Conservation (phyloP, 2,113 vertebrate species). For the Amphiprion percula region DNA sequence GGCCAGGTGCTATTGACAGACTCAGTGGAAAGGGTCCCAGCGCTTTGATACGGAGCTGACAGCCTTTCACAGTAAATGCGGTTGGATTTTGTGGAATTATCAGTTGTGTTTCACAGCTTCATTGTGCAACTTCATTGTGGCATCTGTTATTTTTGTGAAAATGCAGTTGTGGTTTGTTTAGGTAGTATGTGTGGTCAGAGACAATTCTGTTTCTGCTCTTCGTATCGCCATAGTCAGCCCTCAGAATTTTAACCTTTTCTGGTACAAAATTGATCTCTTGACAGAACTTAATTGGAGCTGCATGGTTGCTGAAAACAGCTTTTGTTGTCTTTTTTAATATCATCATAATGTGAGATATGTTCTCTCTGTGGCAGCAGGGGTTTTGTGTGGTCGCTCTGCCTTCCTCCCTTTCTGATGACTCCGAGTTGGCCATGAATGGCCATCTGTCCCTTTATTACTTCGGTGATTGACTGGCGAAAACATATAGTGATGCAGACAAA, state of each 20-base stretch:
- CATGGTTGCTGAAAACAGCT: background rate
- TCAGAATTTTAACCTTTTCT: slow-evolving; percentile 2
- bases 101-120: slow-evolving; percentile 40
- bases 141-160: background rate
- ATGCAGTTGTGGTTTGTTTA: background rate
- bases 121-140: slow-evolving; percentile 1
- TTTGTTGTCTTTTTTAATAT: background rate
- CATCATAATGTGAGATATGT: background rate
- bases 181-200: background rate
- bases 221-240: background rate
- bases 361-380: background rate
- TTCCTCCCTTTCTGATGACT: background rate
- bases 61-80: slow-evolving; percentile 25
- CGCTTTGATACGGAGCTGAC: slow-evolving; percentile 39
- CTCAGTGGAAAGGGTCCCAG: slow-evolving; percentile 53
- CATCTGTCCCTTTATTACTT: too few relatives aligned
- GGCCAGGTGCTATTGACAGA: slow-evolving; percentile 66
- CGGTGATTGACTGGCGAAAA: too few relatives aligned
- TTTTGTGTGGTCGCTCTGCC: background rate
- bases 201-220: too few relatives aligned
- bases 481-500: background rate
- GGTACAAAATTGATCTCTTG: background rate
- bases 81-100: slow-evolving; percentile 10
- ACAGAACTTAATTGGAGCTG: background rate
- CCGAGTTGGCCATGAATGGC: background rate